Evolutionary conservation across 2,888 invertebrate genomes (phyloP).

Genomic region (Drosophila ustulata): DNA sequence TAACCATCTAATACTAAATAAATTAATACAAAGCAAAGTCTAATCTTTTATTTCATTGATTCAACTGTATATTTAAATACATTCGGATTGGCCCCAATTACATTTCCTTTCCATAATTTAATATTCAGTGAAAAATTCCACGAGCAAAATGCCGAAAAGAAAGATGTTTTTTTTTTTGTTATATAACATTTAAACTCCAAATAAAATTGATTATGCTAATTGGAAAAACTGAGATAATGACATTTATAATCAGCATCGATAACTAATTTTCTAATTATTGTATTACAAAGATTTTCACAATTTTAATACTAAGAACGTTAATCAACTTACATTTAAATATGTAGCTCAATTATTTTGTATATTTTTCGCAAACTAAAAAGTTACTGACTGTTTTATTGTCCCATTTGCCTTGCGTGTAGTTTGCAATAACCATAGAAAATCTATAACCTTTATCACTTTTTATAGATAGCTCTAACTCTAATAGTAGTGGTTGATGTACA

Average conservation of each 20-base stretch:
- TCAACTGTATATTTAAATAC: not conserved
- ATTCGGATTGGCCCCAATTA: not conserved
- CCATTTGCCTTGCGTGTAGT: conserved; percentile 27
- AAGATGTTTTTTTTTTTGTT: too few species aligned
- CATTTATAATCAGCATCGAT: too few species aligned
- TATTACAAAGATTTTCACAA: too few species aligned
- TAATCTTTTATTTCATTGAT: conserved; percentile 4
- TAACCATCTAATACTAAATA: conserved; percentile 1
- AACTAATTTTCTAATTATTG: too few species aligned
- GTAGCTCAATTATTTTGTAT: not conserved
- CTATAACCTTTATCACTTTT: conserved; percentile 31
- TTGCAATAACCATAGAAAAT: conserved; percentile 11
- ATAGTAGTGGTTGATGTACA: conserved; percentile 5
- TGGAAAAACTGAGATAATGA: too few species aligned
- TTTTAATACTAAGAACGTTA: too few species aligned
- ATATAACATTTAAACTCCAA: too few species aligned
- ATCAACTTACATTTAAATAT: too few species aligned
- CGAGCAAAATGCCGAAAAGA: not conserved
- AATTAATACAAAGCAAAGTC: not conserved
- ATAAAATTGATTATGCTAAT: too few species aligned
- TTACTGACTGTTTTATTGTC: not conserved
- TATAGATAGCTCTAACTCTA: conserved; percentile 46
- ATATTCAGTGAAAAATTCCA: too few species aligned
- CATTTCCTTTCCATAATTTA: too few species aligned
- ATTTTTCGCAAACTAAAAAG: not conserved